A percentile compares a stretch with the other conserved stretches of the same genome.
Conservation (phyloP, 1,140 invertebrate genomes). For the Leptoteleia sp. region DNA sequence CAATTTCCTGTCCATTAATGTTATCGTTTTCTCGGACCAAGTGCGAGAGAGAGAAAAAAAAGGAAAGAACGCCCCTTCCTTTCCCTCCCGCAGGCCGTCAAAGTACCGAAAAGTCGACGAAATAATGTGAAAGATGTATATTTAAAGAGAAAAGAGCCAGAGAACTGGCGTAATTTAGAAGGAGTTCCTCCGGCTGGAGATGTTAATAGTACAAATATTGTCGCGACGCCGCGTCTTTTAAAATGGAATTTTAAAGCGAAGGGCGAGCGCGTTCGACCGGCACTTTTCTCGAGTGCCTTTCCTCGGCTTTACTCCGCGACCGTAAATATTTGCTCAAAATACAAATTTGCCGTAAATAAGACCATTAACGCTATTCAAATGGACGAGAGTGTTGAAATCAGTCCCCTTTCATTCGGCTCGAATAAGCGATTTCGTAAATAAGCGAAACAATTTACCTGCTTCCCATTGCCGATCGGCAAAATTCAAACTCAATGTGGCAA, state of each 20-base stretch:
- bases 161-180: slow-evolving; percentile 16
- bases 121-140: neutral
- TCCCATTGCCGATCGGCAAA: too few relatives aligned
- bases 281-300: slow-evolving; percentile 3
- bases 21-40: too few relatives aligned
- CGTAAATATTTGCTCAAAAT: slow-evolving; percentile 38
- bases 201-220: slow-evolving; percentile 57
- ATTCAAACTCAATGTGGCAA: too few relatives aligned
- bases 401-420: too few relatives aligned
- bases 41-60: neutral
- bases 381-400: slow-evolving; percentile 2
- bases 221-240: slow-evolving; percentile 23
- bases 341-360: slow-evolving; percentile 38
- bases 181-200: slow-evolving; percentile 19
- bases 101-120: too few relatives aligned
- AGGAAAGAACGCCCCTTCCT: too few relatives aligned
- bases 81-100: too few relatives aligned
- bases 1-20: too few relatives aligned
- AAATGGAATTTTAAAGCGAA: slow-evolving; percentile 33
- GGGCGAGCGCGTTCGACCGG: slow-evolving; percentile 2
- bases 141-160: slow-evolving; percentile 8
- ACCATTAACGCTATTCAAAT: neutral
- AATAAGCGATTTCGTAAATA: too few relatives aligned
- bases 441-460: too few relatives aligned
- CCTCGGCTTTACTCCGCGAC: slow-evolving; percentile 15